Conservation (phyloP, 2,888 invertebrate genomes). For the Leptinotarsa haldemani region DNA sequence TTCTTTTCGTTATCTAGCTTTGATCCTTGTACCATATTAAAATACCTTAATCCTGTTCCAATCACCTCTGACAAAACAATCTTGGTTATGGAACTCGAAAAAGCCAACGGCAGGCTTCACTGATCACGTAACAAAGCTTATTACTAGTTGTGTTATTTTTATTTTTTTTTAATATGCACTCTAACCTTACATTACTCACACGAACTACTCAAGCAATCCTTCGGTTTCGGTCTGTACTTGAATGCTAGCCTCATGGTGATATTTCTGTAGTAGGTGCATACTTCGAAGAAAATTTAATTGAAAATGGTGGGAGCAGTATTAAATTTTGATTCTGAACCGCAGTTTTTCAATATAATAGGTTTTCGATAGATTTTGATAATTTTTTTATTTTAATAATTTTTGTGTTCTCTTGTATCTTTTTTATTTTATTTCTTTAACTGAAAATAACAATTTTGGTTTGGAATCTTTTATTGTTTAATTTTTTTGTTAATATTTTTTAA, state of each 20-base stretch:
- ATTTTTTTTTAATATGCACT: slow-evolving; percentile 24
- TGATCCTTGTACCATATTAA: not conserved
- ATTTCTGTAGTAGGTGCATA: not conserved
- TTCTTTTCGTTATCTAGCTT: slow-evolving; percentile 2
- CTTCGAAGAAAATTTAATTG: too few species aligned
- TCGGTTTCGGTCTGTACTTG: not conserved
- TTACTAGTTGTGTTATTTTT: slow-evolving; percentile 1
- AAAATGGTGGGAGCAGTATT: too few species aligned
- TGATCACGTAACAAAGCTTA: slow-evolving; percentile 40
- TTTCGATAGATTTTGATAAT: too few species aligned
- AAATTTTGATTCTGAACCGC: too few species aligned
- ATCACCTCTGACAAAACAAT: slow-evolving; percentile 10
- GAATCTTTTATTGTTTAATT: too few species aligned
- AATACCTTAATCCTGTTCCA: not conserved
- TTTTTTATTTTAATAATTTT: too few species aligned
- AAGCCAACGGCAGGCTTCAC: slow-evolving; percentile 65
- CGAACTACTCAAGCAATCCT: slow-evolving; percentile 15
- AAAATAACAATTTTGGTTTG: too few species aligned
- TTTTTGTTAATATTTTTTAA: too few species aligned
- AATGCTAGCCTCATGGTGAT: not conserved
- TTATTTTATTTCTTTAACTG: too few species aligned
- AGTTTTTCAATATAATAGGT: too few species aligned
- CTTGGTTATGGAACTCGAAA: slow-evolving; percentile 55
- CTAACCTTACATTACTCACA: slow-evolving; percentile 26
- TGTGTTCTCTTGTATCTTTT: too few species aligned